phyloP scores from a whole-genome alignment of 2,797 vertebrate genomes.

The Microctenopoma lineatum region DNA sequence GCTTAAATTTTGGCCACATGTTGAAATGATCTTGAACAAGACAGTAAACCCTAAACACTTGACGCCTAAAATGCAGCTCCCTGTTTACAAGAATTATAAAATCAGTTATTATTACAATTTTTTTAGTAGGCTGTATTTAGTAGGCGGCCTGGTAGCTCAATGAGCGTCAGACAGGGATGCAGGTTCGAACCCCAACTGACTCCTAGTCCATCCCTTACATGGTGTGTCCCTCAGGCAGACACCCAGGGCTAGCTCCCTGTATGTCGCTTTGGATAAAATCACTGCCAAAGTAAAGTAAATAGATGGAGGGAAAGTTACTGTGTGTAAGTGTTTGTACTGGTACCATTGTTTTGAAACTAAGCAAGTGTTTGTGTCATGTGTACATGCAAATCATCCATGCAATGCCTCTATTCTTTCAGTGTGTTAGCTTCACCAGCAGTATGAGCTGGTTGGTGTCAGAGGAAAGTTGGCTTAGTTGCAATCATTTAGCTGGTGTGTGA shows the following conservation, averaged over 20 bases:
- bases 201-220: too few species aligned
- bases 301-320: slow-evolving; percentile 9
- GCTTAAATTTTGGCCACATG: too few species aligned
- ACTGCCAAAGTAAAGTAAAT: neutral
- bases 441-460: slow-evolving; percentile 39
- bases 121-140: slow-evolving; percentile 42
- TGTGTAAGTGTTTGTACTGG: slow-evolving; percentile 14
- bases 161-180: too few species aligned
- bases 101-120: slow-evolving; percentile 4
- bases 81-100: too few species aligned
- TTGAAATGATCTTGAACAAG: too few species aligned
- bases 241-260: too few species aligned
- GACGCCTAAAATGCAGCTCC: too few species aligned
- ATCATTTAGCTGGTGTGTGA: slow-evolving; percentile 85
- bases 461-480: slow-evolving; percentile 55
- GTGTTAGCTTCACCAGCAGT: slow-evolving; percentile 45
- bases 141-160: too few species aligned
- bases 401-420: slow-evolving; percentile 1
- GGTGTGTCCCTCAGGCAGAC: too few species aligned
- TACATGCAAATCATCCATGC: slow-evolving; percentile 15
- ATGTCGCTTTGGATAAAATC: too few species aligned
- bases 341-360: slow-evolving; percentile 9
- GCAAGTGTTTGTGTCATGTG: neutral
- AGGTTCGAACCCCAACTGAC: too few species aligned
- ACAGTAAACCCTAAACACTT: too few species aligned